Base-by-base conservation (phyloP, 2,888 invertebrate genomes). In the Oscheius sp. region DNA sequence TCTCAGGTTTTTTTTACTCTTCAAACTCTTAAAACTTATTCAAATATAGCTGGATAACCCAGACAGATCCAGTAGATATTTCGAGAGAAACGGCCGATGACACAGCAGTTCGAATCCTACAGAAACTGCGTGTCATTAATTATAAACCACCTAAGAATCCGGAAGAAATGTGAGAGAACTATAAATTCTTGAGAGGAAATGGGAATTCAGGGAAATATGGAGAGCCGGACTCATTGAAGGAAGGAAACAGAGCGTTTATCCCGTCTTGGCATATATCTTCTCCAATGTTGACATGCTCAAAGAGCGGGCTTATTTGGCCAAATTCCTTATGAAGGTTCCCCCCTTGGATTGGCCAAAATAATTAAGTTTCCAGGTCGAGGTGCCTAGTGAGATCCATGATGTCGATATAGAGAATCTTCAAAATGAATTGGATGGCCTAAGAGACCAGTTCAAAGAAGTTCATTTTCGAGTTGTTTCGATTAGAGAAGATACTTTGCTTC, bases 251-350 rank as follows among this genome's bases (percentile, higher is more conserved):
- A 91, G 92, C 0, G 90, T 94, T 61, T 92, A 93, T 86, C 92
- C 92, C 12, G 91, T 93, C 65, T 87, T 94, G 61, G 90, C 92
- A 87, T 95, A 93, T 93, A 89, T 94, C 8, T 89, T 94, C 25
- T 90, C 90, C 15, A 91, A 92, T 79, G 90, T 91, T 69, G 91
- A 91, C 1, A 91, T 92, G 76, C 91, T 93, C 31, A 91, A 91
- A 86, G 93, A 93, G 82, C 90, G 94, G 64, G 93, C 93, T 0
- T 95, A 95, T 88, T 90, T 94, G 63, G 92, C 93, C n/a, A 91
- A 87, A 67, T 89, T 86, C 81, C 86, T 89, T 52, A 74, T 80
- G 71, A 80, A 73, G 69, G 78, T 79, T n/a, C n/a, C n/a, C n/a
- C n/a, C n/a, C n/a, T n/a, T 63, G 66, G 33, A 15, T 37, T 23